A percentile compares a stretch with the other conserved stretches of the same genome.
phyloP scores from a whole-genome alignment of 2,888 invertebrate species.

The Cataglyphis albicans region DNA sequence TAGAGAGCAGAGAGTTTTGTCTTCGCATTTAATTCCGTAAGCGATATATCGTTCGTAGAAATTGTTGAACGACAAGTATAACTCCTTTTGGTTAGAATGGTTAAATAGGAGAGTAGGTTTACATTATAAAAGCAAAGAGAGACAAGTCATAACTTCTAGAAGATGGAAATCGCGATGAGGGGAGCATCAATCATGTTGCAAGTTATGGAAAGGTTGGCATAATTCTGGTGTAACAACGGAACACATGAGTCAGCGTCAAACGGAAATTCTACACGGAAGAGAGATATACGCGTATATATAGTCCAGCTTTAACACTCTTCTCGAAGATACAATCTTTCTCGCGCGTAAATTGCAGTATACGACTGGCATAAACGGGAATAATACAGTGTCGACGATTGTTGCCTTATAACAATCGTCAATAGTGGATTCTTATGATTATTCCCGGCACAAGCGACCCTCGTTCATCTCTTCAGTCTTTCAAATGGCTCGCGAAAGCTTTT shows the following conservation, averaged over 20 bases:
- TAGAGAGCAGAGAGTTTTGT: not conserved
- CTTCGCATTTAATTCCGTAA: not conserved
- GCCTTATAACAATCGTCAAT: not conserved
- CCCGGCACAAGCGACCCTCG: slow-evolving; percentile 19
- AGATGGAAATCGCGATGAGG: slow-evolving; percentile 26
- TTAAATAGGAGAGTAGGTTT: slow-evolving; percentile 5
- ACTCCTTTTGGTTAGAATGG: not conserved
- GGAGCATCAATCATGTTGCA: slow-evolving; percentile 28
- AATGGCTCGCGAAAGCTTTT: slow-evolving; percentile 36
- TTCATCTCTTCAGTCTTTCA: slow-evolving; percentile 7
- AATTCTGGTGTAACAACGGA: slow-evolving; percentile 14
- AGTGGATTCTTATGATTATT: slow-evolving; percentile 43
- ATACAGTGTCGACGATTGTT: slow-evolving; percentile 36
- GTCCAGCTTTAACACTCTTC: slow-evolving; percentile 6
- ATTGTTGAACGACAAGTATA: not conserved
- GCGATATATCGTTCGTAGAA: not conserved
- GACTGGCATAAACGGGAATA: slow-evolving; percentile 33
- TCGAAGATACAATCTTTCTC: slow-evolving; percentile 26
- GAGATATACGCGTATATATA: slow-evolving; percentile 12
- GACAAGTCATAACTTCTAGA: slow-evolving; percentile 1
- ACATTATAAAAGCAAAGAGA: not conserved
- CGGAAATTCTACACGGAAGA: not conserved
- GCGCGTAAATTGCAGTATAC: slow-evolving; percentile 24
- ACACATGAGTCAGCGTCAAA: slow-evolving; percentile 21
- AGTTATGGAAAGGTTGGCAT: slow-evolving; percentile 26